phyloP scores from a whole-genome alignment of 2,888 invertebrate genomes.

The Hanleya hanleyi region DNA sequence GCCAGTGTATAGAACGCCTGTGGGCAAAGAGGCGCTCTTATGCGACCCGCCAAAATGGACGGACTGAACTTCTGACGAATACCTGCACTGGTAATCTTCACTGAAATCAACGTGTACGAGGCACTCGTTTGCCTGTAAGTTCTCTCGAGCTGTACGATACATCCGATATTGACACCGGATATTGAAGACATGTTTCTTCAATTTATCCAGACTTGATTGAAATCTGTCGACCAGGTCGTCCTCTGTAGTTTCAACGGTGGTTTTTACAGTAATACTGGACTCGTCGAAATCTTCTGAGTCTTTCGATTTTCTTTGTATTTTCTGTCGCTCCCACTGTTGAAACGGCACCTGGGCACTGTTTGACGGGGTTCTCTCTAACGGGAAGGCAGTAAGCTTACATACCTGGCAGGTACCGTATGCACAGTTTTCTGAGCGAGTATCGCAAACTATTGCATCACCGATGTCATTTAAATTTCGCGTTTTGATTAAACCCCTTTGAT shows the following conservation, averaged over 20 bases:
- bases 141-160: not conserved
- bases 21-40: constrained; percentile 7
- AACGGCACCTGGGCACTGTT: too few relatives aligned
- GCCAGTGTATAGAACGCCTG: not conserved
- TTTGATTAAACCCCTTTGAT: not conserved
- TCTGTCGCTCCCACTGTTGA: not conserved
- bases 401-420: not conserved
- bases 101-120: constrained; percentile 63
- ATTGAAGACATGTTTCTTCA: not conserved
- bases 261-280: not conserved
- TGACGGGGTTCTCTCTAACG: too few relatives aligned
- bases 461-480: not conserved
- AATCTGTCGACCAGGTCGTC: not conserved
- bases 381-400: not conserved
- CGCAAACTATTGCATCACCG: constrained; percentile 8
- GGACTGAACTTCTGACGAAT: constrained; percentile 63
- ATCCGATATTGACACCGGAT: not conserved
- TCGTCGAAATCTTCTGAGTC: not conserved
- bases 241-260: not conserved
- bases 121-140: constrained; percentile 22
- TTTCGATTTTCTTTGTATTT: not conserved
- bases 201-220: not conserved
- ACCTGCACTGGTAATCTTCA: constrained; percentile 65
- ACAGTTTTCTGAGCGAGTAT: not conserved
- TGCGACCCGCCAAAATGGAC: constrained; percentile 45